Evolutionary conservation across 2,113 vertebrate species (phyloP).

Genomic region (Eudorcas thomsonii): DNA sequence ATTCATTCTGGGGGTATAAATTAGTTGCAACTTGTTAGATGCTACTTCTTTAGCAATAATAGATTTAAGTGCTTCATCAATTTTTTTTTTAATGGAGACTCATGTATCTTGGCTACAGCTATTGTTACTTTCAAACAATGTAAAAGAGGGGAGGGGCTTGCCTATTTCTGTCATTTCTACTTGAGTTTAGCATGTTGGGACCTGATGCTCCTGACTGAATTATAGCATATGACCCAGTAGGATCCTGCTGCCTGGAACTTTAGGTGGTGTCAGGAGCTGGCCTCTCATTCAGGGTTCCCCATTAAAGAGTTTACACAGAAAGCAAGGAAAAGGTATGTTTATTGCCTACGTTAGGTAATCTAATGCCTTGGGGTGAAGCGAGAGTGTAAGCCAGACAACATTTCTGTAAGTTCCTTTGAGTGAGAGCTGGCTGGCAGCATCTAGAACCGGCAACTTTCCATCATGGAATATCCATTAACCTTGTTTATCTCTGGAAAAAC

Average conservation of each 20-base stretch:
- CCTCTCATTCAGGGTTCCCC: background rate
- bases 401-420: constrained; percentile 60
- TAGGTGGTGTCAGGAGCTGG: background rate
- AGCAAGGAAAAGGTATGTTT: constrained; percentile 45
- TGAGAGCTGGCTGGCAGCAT: constrained; percentile 52
- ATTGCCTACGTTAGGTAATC: constrained; percentile 52
- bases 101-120: background rate
- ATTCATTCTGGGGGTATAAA: constrained; percentile 13
- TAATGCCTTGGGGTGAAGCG: constrained; percentile 47
- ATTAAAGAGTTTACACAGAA: background rate
- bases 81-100: background rate
- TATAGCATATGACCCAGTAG: background rate
- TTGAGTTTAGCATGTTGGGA: background rate
- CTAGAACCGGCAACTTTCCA: constrained; percentile 36
- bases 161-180: background rate
- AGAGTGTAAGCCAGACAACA: constrained; percentile 49
- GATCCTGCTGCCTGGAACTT: background rate
- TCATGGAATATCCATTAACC: constrained; percentile 62
- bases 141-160: background rate
- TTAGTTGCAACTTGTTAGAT: constrained; percentile 41
- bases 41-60: constrained; percentile 16
- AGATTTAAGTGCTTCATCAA: background rate
- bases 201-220: background rate
- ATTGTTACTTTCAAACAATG: constrained; percentile 2
- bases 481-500: constrained; percentile 73